These are phyloP conservation scores for Argyresthia goedartella DNA, from an alignment of 2,888 invertebrate genomes.

Conservation along the genomic window DNA sequence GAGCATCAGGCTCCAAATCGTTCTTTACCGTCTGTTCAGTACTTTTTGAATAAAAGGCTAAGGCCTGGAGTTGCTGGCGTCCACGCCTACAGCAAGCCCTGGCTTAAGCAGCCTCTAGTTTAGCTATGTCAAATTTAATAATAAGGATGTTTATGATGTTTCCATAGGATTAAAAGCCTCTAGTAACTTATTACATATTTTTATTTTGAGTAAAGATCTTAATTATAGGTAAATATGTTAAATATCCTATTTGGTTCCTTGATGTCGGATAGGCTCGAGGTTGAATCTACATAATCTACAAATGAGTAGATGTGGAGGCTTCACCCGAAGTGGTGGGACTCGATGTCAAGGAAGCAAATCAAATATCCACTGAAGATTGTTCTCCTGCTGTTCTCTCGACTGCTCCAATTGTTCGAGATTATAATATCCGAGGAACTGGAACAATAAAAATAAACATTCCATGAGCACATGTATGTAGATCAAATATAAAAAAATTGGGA, in stretches of 20 bases:
- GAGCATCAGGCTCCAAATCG: too few species aligned
- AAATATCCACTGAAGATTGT: constrained; percentile 68
- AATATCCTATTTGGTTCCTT: too few species aligned
- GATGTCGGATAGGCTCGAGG: too few species aligned
- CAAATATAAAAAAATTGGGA: not conserved
- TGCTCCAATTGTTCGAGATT: constrained; percentile 39
- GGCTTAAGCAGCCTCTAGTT: constrained; percentile 83
- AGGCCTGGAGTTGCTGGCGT: too few species aligned
- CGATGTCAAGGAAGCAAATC: too few species aligned
- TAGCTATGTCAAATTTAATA: too few species aligned
- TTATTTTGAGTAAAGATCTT: constrained; percentile 53
- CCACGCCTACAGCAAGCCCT: too few species aligned
- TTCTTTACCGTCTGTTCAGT: too few species aligned
- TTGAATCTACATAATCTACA: too few species aligned
- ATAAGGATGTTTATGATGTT: constrained; percentile 18
- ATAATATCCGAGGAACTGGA: constrained; percentile 53
- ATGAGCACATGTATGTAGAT: not conserved
- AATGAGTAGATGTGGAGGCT: too few species aligned
- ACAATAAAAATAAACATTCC: constrained; percentile 20
- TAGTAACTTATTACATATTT: constrained; percentile 30
- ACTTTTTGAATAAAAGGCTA: too few species aligned
- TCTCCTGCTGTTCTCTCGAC: constrained; percentile 46
- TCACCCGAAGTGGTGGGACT: too few species aligned
- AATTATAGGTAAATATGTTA: constrained; percentile 62
- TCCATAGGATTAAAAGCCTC: constrained; percentile 16